Conservation (phyloP, 2,888 invertebrate genomes). For the Strigamia maritima region DNA sequence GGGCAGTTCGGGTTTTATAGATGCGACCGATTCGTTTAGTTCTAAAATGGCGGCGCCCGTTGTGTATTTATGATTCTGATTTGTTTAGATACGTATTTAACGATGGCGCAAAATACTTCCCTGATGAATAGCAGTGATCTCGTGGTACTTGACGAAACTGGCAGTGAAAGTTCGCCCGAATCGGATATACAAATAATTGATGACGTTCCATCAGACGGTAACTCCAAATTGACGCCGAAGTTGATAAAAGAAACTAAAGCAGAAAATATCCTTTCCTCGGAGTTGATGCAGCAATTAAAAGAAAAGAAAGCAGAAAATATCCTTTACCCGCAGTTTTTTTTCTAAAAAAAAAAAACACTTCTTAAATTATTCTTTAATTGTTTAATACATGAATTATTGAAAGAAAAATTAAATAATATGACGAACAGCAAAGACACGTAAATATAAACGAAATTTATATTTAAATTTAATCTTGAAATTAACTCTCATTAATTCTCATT, state of each 20-base stretch:
- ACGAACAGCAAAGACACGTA: neutral
- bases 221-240: neutral
- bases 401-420: neutral
- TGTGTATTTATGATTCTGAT: neutral
- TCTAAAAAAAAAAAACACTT: neutral
- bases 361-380: neutral
- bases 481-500: neutral
- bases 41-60: constrained; percentile 18
- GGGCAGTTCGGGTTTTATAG: neutral
- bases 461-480: neutral
- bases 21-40: no score
- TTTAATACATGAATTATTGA: neutral
- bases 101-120: neutral
- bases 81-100: no score
- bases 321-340: neutral
- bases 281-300: neutral
- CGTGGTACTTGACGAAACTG: constrained; percentile 30
- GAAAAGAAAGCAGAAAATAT: no score
- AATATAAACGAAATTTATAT: neutral
- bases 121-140: neutral
- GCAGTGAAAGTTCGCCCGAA: constrained; percentile 12
- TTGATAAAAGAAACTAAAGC: neutral
- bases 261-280: neutral
- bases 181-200: neutral
- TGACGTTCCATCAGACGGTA: neutral